Evolutionary conservation across 2,797 vertebrate genomes (phyloP).

Genomic region (Tenualosa ilisha): DNA sequence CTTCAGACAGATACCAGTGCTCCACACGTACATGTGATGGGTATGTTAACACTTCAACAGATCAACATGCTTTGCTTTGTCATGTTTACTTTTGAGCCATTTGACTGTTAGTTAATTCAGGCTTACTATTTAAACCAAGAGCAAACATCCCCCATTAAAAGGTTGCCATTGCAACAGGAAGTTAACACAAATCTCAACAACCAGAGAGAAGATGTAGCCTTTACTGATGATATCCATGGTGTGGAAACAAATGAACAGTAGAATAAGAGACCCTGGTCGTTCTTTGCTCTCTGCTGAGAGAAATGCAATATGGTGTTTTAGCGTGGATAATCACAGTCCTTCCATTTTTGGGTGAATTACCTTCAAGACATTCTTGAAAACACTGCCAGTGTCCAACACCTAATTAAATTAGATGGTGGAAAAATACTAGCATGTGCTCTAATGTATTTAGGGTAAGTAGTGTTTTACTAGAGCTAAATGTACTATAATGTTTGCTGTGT

Average conservation of each 20-base stretch:
- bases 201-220: background rate
- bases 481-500: background rate
- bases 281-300: background rate
- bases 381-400: background rate
- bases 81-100: background rate
- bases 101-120: background rate
- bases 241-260: background rate
- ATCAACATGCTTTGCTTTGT: background rate
- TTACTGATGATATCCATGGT: background rate
- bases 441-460: conserved; percentile 28
- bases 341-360: conserved; percentile 10
- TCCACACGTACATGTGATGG: no score
- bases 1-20: background rate
- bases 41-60: background rate
- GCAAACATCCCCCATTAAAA: background rate
- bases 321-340: background rate
- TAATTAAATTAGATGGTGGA: conserved; percentile 23
- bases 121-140: background rate
- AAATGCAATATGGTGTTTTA: background rate
- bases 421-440: background rate
- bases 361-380: background rate
- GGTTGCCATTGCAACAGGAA: background rate
- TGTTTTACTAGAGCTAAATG: conserved; percentile 9
- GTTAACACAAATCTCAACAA: background rate
- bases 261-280: background rate